Evolutionary conservation across 2,888 invertebrate genomes (phyloP), one percentile per base, ranked within the genome.

Genomic region (Drosophila subquinaria): DNA sequence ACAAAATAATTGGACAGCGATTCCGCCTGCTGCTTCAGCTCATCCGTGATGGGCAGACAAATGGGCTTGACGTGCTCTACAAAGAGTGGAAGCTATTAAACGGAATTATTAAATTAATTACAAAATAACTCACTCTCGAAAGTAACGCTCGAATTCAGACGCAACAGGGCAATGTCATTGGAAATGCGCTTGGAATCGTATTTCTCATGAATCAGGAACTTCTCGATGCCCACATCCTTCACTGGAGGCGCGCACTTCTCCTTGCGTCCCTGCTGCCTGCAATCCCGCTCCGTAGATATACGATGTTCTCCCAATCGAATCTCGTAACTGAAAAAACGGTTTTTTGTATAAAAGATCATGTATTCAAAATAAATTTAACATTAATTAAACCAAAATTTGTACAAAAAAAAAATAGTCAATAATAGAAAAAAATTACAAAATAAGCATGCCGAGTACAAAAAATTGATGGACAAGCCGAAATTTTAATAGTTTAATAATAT

Each of bases 261-360:
- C 6, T 72, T 84, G n/a, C 77, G 75, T 20, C 88, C 83, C 30
- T 77, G 76, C 59, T 76, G 81, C 0, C 78, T 61, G 63, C 90
- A 90, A 43, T 90, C 90, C 38, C 30, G 38, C 1, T 73, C 68
- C 23, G 88, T 85, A 15, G 88, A 90, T 35, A 90, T 90, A 2
- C 79, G 80, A 61, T 90, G 89, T 62, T 90, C 90, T 0, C 91
- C 90, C 66, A 90, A 66, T 3, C 90, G 91, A 3, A 90, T 79
- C 52, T 81, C 72, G 30, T 68, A 69, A 1, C 90, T 90, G 11
- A 8, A 52, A 48, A 3, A 0, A 35, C 56, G 1, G 8, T 6
- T 20, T 1, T 20, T 20, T 20, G 3, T 3, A 20, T 20, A 20
- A 20, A 2, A 20, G 20, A 20, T 20, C 20, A 20, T 20, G 20